Evolutionary conservation across 2,113 vertebrate species (phyloP).

Genomic region (Gnathonemus longibarbis): DNA sequence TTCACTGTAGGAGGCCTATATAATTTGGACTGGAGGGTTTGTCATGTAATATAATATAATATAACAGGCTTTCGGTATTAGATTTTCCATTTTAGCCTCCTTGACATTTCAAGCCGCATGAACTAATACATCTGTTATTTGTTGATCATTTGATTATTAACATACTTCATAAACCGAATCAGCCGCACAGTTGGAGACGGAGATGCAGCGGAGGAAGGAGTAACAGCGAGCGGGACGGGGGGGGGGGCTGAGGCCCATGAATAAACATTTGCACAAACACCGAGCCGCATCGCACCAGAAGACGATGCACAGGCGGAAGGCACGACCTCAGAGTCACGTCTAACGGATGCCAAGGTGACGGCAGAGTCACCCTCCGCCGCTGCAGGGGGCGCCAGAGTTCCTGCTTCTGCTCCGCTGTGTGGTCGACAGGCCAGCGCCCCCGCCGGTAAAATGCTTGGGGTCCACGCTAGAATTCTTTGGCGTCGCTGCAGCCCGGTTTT

Average conservation of each 20-base stretch:
- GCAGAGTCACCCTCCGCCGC: neutral
- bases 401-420: neutral
- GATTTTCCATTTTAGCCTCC: conserved; percentile 72
- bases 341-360: neutral
- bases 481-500: conserved; percentile 17
- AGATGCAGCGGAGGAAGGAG: conserved; percentile 47
- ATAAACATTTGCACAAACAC: neutral
- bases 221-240: conserved; percentile 15
- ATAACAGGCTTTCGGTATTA: conserved; percentile 70
- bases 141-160: conserved; percentile 79
- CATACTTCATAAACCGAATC: conserved; percentile 75
- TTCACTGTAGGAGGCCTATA: conserved; percentile 66
- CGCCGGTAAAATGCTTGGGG: conserved; percentile 30
- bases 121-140: conserved; percentile 79
- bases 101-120: conserved; percentile 76
- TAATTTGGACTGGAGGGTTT: conserved; percentile 72
- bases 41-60: conserved; percentile 70
- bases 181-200: conserved; percentile 63
- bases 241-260: neutral
- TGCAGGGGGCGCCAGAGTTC: neutral
- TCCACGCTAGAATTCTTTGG: conserved; percentile 41
- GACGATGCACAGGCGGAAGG: neutral
- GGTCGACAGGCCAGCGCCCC: conserved; percentile 35
- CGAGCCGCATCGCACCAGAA: neutral
- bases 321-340: neutral